Percentiles rank a stretch among this genome's conserved stretches.
These are phyloP conservation scores for Cerastis rubricosa DNA, from an alignment of 2,888 invertebrate genomes.

Conservation along the genomic window DNA sequence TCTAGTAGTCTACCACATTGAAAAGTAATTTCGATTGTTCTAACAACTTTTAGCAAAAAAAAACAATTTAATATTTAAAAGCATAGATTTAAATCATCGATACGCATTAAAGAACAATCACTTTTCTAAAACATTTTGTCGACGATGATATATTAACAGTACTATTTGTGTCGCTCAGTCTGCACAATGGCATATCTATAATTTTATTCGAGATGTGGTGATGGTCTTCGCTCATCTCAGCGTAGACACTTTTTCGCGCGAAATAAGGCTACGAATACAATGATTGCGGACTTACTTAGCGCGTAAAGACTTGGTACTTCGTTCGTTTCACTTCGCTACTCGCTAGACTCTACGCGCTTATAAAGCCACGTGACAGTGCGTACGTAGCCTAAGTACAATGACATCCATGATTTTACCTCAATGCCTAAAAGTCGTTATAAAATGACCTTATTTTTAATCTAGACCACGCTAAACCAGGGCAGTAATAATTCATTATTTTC, in stretches of 20 bases:
- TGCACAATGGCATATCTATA: neutral
- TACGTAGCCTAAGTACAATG: neutral
- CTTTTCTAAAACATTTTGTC: neutral
- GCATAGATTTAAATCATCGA: neutral
- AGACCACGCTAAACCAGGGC: constrained; percentile 43
- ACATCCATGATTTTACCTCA: neutral
- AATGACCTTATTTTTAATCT: constrained; percentile 19
- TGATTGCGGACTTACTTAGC: neutral
- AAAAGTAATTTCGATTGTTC: neutral
- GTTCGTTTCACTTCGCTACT: no score
- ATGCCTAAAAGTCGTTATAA: neutral
- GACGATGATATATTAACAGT: neutral
- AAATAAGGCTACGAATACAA: neutral
- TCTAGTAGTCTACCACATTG: neutral
- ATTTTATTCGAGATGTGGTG: neutral
- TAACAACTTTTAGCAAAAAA: neutral
- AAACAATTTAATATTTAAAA: neutral
- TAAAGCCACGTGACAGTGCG: neutral
- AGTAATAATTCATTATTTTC: constrained; percentile 55
- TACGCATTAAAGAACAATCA: neutral
- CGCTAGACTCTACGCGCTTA: neutral
- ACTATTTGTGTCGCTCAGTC: neutral
- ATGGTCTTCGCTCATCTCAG: neutral
- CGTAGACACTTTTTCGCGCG: neutral
- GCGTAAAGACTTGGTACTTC: neutral